phyloP scores from a whole-genome alignment of 2,113 vertebrate species.

The Eurystomus gularis region DNA sequence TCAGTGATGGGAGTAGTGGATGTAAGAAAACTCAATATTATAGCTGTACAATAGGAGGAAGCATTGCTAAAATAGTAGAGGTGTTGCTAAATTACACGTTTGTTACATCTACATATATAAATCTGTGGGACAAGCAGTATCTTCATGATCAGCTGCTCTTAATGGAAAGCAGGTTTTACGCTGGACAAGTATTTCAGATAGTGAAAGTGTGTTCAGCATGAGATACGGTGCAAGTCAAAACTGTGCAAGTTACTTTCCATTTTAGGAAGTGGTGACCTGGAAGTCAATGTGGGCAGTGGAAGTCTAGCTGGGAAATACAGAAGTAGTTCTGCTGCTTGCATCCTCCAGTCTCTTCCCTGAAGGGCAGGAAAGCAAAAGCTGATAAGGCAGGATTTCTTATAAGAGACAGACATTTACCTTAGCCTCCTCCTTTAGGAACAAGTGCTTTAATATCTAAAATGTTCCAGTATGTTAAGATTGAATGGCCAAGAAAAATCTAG shows the following conservation, averaged over 20 bases:
- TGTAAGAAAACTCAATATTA: not conserved
- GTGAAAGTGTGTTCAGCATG: not conserved
- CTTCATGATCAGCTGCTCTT: not conserved
- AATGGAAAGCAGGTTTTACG: not conserved
- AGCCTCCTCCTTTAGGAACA: not conserved
- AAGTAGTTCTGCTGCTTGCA: not conserved
- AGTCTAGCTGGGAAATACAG: not conserved
- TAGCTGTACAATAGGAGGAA: not conserved
- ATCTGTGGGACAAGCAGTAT: not conserved
- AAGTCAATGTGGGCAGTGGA: not conserved
- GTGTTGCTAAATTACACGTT: not conserved
- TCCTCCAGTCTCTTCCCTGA: not conserved
- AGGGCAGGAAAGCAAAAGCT: not conserved
- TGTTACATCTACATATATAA: not conserved
- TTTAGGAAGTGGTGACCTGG: not conserved
- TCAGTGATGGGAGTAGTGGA: not conserved
- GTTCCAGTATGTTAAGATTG: not conserved
- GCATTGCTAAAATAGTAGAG: not conserved
- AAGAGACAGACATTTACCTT: not conserved
- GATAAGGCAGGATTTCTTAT: not conserved
- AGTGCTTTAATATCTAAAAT: not conserved
- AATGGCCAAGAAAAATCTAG: not conserved
- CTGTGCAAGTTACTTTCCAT: not conserved
- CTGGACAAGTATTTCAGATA: not conserved
- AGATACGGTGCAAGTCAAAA: not conserved